These are phyloP conservation scores for Microvelia longipes DNA, from an alignment of 1,140 invertebrate species.

Conservation along the genomic window DNA sequence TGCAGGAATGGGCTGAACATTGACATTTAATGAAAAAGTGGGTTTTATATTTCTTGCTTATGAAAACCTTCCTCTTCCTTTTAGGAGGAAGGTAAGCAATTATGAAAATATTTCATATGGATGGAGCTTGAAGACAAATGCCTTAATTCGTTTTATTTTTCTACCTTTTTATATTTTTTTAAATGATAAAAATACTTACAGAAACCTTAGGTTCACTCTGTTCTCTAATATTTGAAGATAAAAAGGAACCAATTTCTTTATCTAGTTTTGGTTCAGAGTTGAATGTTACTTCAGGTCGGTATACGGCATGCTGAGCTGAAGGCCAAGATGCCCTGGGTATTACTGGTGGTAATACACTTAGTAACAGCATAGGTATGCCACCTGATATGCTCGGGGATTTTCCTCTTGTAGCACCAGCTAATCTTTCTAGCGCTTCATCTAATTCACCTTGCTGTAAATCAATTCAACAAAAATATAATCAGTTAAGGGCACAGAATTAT, in stretches of 20 bases:
- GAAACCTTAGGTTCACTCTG: neutral
- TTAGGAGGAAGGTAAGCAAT: no score
- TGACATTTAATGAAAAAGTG: no score
- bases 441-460: conserved; percentile 4
- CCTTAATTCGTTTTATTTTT: no score
- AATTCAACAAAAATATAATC: neutral
- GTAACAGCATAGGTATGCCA: conserved; percentile 46
- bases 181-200: no score
- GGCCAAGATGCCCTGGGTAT: conserved; percentile 41
- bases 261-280: conserved; percentile 53
- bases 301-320: conserved; percentile 20
- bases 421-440: conserved; percentile 9
- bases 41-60: no score
- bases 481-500: neutral
- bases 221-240: neutral
- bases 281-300: conserved; percentile 33
- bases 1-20: no score
- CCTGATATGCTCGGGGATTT: conserved; percentile 45
- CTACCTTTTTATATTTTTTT: no score
- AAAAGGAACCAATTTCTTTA: conserved; percentile 19
- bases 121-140: no score
- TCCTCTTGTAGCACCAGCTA: conserved; percentile 11
- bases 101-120: no score
- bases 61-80: no score
- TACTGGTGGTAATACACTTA: conserved; percentile 53